A percentile compares a stretch with the other conserved stretches of the same genome.
Conservation (phyloP, 2,797 vertebrate genomes). For the Eulemur mongoz region DNA sequence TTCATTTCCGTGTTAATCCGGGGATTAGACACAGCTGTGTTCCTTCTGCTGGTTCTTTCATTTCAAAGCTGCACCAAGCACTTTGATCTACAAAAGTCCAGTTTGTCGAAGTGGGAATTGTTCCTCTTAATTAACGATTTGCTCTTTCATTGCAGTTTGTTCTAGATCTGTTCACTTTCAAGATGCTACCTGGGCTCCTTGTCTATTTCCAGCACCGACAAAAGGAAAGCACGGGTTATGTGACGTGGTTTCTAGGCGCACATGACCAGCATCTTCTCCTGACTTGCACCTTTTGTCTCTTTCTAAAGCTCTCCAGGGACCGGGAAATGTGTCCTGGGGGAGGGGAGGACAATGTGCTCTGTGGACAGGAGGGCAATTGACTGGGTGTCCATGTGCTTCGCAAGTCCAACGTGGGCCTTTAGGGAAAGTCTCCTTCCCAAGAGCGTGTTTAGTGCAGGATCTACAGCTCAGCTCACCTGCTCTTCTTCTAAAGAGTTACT, state of each 20-base stretch:
- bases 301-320: background rate
- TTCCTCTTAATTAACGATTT: background rate
- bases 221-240: fast-evolving
- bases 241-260: fast-evolving
- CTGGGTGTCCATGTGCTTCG: fast-evolving
- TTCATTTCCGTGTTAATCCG: background rate
- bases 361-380: background rate
- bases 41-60: background rate
- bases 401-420: too few relatives aligned
- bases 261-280: background rate
- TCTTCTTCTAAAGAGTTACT: too few relatives aligned
- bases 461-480: background rate
- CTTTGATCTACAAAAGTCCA: constrained; percentile 4
- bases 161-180: background rate
- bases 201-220: background rate
- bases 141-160: background rate
- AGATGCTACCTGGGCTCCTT: background rate
- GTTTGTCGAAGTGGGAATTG: background rate
- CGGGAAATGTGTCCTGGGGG: fast-evolving
- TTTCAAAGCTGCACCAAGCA: background rate
- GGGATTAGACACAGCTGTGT: constrained; percentile 4
- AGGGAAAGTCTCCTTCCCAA: background rate
- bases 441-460: too few relatives aligned
- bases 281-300: background rate
- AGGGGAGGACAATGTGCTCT: background rate